Conservation (phyloP, 2,797 vertebrate genomes). For the Chrysocyon brachyurus region DNA sequence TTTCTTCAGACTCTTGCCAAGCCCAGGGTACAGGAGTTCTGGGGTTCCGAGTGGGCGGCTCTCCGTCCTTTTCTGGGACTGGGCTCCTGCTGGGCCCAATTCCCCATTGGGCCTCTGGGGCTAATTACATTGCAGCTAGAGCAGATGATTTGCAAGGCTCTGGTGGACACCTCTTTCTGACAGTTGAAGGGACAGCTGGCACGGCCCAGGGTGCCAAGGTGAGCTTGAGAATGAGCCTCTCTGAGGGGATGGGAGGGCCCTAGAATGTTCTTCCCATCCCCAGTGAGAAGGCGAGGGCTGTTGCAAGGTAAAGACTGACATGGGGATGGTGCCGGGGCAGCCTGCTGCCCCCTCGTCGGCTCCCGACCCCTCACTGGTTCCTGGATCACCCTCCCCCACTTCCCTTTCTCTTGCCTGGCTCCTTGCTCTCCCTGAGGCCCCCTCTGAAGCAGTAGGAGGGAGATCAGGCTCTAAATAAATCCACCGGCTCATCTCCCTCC, state of each 20-base stretch:
- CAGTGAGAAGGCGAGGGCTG: slow-evolving; percentile 53
- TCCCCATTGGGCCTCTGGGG: slow-evolving; percentile 37
- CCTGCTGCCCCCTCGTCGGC: neutral
- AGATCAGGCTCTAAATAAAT: slow-evolving; percentile 86
- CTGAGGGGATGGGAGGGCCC: slow-evolving; percentile 5
- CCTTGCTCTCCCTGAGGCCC: slow-evolving; percentile 75
- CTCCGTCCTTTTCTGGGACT: slow-evolving; percentile 42
- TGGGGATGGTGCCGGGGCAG: neutral
- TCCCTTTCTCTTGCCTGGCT: slow-evolving; percentile 65
- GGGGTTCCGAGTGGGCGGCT: neutral
- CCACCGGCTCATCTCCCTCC: slow-evolving; percentile 85
- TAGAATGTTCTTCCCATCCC: slow-evolving; percentile 46
- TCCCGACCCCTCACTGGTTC: neutral
- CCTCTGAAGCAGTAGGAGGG: slow-evolving; percentile 85
- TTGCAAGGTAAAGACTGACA: neutral
- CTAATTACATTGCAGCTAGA: slow-evolving; percentile 65
- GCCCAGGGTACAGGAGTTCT: neutral
- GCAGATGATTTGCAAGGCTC: slow-evolving; percentile 71
- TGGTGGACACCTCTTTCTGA: slow-evolving; percentile 68
- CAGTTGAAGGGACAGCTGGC: slow-evolving; percentile 81
- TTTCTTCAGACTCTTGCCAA: slow-evolving; percentile 3
- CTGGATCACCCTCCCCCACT: slow-evolving; percentile 62
- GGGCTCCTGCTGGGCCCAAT: slow-evolving; percentile 37
- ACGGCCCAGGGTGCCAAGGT: slow-evolving; percentile 76
- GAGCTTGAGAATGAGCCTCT: slow-evolving; percentile 66